Base-by-base conservation (phyloP, 1,140 invertebrate genomes). In the Samia ricini region DNA sequence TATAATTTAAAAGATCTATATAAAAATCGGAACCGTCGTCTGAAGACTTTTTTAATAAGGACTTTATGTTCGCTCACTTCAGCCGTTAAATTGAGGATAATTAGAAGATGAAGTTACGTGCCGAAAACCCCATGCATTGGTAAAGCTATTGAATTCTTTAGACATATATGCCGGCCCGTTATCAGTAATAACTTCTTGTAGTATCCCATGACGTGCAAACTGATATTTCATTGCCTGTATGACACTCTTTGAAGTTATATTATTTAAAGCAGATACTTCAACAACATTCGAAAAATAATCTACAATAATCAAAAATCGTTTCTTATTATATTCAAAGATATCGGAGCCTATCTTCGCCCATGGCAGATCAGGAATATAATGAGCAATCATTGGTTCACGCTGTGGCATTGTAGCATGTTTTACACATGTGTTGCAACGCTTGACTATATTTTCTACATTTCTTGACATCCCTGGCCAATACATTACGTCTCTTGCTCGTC, bases 131-230 rank as follows among this genome's bases (percentile, higher is more conserved):
- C 85, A 91, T 1, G 81, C 63, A 51, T 71, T 69, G 2, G 74
- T 51, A 76, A 91, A 92, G 3, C 73, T 60, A 58, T 62, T 65
- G 69, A 92, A 92, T 55, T 81, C 70, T 4, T 52, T 23, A n/a
- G 69, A 81, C 2, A 52, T 49, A 66, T 84, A 91, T 42, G 89
- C 82, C 2, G 87, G 77, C 4, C 80, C 85, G 64, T 86, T 83
- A 69, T 91, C 88, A 7, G 61, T 68, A 4, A 88, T 64, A 22
- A 86, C 4, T 33, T 72, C 76, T n/a, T 69, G 59, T 20, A 85
- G 84, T 48, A 90, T 81, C 2, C 81, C 85, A 15, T 71, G 55
- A n/a, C 65, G 36, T n/a, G 83, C 63, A 74, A 91, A 87, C 33
- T 84, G 73, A 29, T 60, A 66, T 52, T 74, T 76, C 54, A 68